Conservation (phyloP, 2,113 vertebrate species). For the Cyprinodon variegatus region DNA sequence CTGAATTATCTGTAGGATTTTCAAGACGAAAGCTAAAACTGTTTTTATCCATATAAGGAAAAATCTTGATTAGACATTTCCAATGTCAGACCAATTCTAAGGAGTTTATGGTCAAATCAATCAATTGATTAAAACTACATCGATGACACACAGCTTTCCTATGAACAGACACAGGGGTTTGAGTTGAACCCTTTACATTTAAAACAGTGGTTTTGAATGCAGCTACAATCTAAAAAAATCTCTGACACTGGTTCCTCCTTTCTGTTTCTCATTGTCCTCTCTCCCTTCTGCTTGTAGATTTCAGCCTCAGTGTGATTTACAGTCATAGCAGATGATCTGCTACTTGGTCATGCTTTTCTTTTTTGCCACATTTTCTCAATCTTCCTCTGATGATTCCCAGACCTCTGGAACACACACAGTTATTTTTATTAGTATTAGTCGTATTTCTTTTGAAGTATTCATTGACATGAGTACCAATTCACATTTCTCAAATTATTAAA, state of each 20-base stretch:
- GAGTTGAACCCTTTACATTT: not conserved
- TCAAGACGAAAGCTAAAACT: too few species aligned
- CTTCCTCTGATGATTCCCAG: constrained; percentile 50
- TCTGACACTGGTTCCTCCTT: not conserved
- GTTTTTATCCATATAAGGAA: too few species aligned
- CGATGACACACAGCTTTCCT: not conserved
- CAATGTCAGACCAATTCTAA: too few species aligned
- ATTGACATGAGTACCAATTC: not conserved
- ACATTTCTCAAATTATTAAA: not conserved
- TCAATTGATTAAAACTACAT: not conserved
- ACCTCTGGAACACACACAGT: not conserved
- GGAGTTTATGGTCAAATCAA: too few species aligned
- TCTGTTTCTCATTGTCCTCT: not conserved
- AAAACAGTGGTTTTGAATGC: not conserved
- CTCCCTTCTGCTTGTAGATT: constrained; percentile 2
- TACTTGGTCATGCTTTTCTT: constrained; percentile 51
- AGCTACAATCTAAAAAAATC: not conserved
- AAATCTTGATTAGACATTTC: too few species aligned
- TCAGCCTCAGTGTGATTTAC: constrained; percentile 54
- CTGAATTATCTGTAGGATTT: too few species aligned
- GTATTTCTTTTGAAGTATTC: not conserved
- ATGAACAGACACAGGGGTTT: not conserved
- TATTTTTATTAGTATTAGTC: not conserved
- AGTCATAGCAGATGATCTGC: constrained; percentile 43
- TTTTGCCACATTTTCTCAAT: constrained; percentile 51